These are phyloP conservation scores for Geodia barretti DNA, from an alignment of 37 sponge, comb jelly and placozoan genomes.

Conservation along the genomic window DNA sequence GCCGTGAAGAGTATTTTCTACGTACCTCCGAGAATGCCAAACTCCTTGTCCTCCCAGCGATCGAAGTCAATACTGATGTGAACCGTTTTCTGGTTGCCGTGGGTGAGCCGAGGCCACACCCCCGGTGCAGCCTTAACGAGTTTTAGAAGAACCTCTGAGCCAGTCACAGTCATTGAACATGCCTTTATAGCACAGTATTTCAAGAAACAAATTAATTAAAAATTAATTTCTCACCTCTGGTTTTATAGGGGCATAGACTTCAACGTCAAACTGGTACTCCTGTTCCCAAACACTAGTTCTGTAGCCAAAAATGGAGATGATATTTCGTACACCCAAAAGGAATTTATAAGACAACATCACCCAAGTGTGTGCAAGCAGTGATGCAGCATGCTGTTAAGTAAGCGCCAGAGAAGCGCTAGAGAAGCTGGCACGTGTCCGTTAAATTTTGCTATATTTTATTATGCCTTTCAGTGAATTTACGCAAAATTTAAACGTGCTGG, in stretches of 20 bases:
- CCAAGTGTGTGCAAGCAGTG: too few relatives aligned
- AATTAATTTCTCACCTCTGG: conserved; percentile 2
- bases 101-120: conserved; percentile 18
- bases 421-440: too few relatives aligned
- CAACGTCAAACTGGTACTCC: neutral
- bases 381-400: too few relatives aligned
- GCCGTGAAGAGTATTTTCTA: too few relatives aligned
- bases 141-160: conserved; percentile 18
- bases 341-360: too few relatives aligned
- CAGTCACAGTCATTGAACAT: neutral
- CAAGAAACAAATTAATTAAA: too few relatives aligned
- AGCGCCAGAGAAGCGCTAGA: too few relatives aligned
- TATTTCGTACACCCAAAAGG: too few relatives aligned
- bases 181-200: too few relatives aligned
- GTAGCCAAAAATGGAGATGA: neutral
- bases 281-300: neutral
- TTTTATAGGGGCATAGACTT: conserved; percentile 1
- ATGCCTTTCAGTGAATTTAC: too few relatives aligned
- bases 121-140: conserved; percentile 1
- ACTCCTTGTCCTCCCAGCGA: conserved; percentile 15
- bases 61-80: conserved; percentile 10
- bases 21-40: too few relatives aligned
- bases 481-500: neutral
- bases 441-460: too few relatives aligned
- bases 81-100: neutral